Evolutionary conservation across 2,797 vertebrate species (phyloP).

Genomic region (Caiman crocodilus): DNA sequence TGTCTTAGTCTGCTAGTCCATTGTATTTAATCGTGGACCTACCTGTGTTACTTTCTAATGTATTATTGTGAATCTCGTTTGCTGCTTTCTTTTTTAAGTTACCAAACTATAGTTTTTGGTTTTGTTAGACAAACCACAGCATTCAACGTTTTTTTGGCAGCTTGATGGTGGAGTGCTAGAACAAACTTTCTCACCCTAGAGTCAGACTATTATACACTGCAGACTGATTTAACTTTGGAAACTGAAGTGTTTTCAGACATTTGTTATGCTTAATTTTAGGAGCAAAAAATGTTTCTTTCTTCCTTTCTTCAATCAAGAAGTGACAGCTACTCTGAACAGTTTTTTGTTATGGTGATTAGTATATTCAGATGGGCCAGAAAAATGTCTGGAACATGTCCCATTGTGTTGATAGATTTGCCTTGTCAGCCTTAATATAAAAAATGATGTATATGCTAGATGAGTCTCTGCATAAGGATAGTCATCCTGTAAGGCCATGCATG

Average conservation of each 20-base stretch:
- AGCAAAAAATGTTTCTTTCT: background rate
- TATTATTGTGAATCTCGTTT: background rate
- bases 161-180: background rate
- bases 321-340: too few relatives aligned
- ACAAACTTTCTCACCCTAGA: background rate
- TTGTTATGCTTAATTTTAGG: background rate
- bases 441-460: background rate
- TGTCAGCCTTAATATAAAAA: background rate
- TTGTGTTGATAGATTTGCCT: background rate
- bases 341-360: background rate
- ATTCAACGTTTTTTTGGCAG: background rate
- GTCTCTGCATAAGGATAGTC: background rate
- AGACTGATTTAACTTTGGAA: background rate
- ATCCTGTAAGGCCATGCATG: background rate
- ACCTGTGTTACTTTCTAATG: too few relatives aligned
- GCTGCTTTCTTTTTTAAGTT: slow-evolving; percentile 25
- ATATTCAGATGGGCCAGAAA: background rate
- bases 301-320: too few relatives aligned
- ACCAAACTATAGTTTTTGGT: background rate
- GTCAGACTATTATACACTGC: background rate
- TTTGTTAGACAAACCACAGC: background rate
- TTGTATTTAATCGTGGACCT: background rate
- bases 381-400: background rate
- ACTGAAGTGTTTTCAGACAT: background rate
- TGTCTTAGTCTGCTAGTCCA: background rate